Evolutionary conservation across 2,113 vertebrate species (phyloP).

Genomic region (Crypturellus undulatus): DNA sequence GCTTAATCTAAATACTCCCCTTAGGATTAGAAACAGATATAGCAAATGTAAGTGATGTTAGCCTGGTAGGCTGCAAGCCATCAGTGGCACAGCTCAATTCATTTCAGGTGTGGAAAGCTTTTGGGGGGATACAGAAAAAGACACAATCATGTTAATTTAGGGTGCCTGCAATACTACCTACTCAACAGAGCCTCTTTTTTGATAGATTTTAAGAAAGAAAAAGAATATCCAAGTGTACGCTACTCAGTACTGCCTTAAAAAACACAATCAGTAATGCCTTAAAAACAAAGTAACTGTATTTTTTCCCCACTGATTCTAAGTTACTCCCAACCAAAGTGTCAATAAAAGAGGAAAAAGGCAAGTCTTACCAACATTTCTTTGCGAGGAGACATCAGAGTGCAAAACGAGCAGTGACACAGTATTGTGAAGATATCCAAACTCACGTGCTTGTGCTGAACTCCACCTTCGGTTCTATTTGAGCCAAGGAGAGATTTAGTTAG

Average conservation of each 20-base stretch:
- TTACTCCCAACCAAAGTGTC: neutral
- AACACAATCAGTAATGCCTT: neutral
- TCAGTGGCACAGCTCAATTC: neutral
- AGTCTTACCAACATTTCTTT: conserved; percentile 88
- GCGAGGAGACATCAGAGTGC: conserved; percentile 88
- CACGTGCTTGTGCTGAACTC: conserved; percentile 95
- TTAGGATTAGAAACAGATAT: neutral
- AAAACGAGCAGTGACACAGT: conserved; percentile 92
- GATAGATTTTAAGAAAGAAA: neutral
- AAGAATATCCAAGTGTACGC: neutral
- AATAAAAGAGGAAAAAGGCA: neutral
- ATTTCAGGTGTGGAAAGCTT: neutral
- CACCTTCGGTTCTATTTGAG: conserved; percentile 92
- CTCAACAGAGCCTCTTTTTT: neutral
- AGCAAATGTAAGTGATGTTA: neutral
- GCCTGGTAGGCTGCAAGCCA: neutral
- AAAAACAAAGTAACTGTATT: neutral
- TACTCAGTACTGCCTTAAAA: neutral
- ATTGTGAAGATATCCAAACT: conserved; percentile 96
- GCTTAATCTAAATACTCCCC: neutral
- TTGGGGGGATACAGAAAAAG: neutral
- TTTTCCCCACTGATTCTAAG: neutral
- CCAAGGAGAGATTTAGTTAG: neutral
- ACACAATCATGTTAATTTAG: neutral
- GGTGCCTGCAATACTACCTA: neutral